Evolutionary conservation across 2,113 vertebrate genomes (phyloP).

Genomic region (Zingel zingel): DNA sequence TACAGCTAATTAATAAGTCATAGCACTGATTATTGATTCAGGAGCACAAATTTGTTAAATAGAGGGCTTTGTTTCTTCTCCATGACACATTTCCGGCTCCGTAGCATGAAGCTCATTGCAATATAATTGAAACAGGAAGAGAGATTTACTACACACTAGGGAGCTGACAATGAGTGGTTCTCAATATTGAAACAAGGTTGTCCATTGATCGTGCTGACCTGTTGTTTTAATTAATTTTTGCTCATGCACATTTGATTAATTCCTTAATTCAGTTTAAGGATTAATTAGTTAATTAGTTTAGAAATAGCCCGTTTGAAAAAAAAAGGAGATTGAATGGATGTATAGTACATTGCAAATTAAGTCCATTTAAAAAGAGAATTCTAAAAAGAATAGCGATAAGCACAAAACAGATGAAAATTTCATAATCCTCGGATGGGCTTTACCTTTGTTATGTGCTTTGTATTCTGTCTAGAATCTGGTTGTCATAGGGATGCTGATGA

Average conservation of each 20-base stretch:
- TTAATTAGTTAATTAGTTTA: not conserved
- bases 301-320: not conserved
- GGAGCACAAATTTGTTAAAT: not conserved
- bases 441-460: not conserved
- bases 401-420: not conserved
- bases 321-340: not conserved
- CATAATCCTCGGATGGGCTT: not conserved
- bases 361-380: not conserved
- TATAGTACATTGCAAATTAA: not conserved
- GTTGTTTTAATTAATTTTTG: slow-evolving; percentile 15
- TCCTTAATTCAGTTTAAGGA: not conserved
- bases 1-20: no score
- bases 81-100: not conserved
- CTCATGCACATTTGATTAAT: not conserved
- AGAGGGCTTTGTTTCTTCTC: not conserved
- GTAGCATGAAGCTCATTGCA: slow-evolving; percentile 38
- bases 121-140: slow-evolving; percentile 45
- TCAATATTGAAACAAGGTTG: slow-evolving; percentile 5
- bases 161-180: not conserved
- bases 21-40: no score
- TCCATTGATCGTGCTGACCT: not conserved
- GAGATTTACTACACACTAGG: slow-evolving; percentile 13
- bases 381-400: not conserved
- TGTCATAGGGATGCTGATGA: not conserved
- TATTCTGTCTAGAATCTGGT: not conserved